Conservation (phyloP, 2,888 invertebrate genomes). For the Tiliacea citrago region DNA sequence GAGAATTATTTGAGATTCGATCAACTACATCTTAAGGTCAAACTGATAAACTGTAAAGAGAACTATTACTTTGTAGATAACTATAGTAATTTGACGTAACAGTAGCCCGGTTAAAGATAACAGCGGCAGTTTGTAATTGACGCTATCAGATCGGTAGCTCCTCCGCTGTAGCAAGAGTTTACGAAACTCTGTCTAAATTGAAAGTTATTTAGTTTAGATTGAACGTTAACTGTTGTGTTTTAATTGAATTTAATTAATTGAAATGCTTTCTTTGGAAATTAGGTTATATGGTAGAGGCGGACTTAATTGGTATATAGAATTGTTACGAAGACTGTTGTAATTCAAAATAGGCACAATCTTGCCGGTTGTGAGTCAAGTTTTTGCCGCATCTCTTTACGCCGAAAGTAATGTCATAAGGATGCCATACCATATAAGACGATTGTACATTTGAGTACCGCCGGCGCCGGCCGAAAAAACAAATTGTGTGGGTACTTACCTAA, state of each 20-base stretch:
- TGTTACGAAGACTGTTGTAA: not conserved
- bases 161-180: slow-evolving; percentile 28
- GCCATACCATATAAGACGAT: no score
- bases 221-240: slow-evolving; percentile 46
- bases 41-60: slow-evolving; percentile 38
- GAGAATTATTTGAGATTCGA: not conserved
- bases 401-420: no score
- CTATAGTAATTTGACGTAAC: slow-evolving; percentile 54
- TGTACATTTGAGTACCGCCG: no score
- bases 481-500: no score
- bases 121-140: slow-evolving; percentile 57
- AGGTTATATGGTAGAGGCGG: slow-evolving; percentile 2
- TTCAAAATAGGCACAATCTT: no score
- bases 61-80: slow-evolving; percentile 50
- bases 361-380: no score
- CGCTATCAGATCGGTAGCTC: slow-evolving; percentile 59
- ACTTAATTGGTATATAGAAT: not conserved
- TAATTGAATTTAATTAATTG: slow-evolving; percentile 53
- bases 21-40: slow-evolving; percentile 22
- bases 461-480: no score
- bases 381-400: no score
- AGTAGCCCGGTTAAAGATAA: slow-evolving; percentile 53
- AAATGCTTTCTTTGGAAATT: slow-evolving; percentile 48
- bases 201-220: slow-evolving; percentile 51
- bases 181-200: slow-evolving; percentile 52